Conservation (phyloP, 2,797 vertebrate species). For the Morus bassanus region DNA sequence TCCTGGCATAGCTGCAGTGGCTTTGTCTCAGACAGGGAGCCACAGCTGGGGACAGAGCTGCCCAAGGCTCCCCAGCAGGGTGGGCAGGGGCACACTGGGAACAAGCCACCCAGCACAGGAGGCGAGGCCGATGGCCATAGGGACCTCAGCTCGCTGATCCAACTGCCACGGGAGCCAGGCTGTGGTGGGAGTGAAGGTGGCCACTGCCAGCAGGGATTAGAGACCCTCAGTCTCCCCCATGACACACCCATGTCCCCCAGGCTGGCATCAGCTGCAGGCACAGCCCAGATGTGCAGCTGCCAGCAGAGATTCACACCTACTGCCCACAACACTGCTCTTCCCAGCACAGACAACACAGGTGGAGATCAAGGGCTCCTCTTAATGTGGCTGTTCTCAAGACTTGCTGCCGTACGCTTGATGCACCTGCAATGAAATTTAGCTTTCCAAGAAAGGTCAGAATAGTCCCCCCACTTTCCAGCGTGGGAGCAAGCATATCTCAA, state of each 20-base stretch:
- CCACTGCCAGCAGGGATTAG: not conserved
- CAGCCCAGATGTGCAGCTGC: not conserved
- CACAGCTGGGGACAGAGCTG: not conserved
- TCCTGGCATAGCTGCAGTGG: not conserved
- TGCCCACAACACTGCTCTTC: not conserved
- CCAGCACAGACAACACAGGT: not conserved
- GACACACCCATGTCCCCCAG: not conserved
- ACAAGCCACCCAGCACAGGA: not conserved
- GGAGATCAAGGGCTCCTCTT: not conserved
- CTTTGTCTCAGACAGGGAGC: not conserved
- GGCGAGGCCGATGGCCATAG: not conserved
- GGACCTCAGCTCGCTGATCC: not conserved
- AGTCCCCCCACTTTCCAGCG: not conserved
- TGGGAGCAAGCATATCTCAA: accelerated
- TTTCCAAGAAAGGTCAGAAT: not conserved
- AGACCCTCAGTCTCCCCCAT: not conserved
- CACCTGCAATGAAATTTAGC: not conserved
- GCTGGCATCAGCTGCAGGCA: not conserved
- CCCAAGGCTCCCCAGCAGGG: not conserved
- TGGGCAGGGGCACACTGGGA: not conserved
- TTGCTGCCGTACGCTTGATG: not conserved
- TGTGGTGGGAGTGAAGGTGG: not conserved
- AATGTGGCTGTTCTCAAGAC: not conserved
- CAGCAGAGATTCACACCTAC: not conserved
- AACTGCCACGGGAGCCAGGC: not conserved